phyloP scores from a whole-genome alignment of 2,888 invertebrate genomes.

The Cyaniris semiargus region DNA sequence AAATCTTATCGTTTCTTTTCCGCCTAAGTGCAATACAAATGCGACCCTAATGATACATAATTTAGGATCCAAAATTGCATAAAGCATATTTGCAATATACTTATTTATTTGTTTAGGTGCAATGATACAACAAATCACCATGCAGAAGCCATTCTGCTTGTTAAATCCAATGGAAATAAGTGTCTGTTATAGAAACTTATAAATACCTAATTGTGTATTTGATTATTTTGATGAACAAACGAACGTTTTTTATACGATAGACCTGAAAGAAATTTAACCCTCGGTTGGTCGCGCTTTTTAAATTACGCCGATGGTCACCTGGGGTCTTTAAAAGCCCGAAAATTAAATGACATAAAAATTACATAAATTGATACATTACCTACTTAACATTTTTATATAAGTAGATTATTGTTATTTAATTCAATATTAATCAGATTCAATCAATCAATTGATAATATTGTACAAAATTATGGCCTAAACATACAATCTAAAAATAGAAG shows the following conservation, averaged over 20 bases:
- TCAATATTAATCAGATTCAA: no score
- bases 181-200: constrained; percentile 53
- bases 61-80: constrained; percentile 37
- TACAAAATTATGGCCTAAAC: no score
- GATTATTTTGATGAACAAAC: background rate
- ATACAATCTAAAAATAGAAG: no score
- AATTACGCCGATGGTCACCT: no score
- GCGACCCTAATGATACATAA: constrained; percentile 30
- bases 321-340: no score
- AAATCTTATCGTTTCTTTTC: constrained; percentile 43
- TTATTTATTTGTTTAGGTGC: constrained; percentile 67
- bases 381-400: no score
- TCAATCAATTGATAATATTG: no score
- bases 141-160: constrained; percentile 47
- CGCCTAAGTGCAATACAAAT: constrained; percentile 32
- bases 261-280: background rate
- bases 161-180: constrained; percentile 55
- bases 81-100: constrained; percentile 32
- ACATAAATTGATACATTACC: no score
- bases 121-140: constrained; percentile 54
- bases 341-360: no score
- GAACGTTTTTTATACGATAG: background rate
- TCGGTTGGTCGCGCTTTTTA: no score
- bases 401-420: no score
- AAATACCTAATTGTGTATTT: constrained; percentile 38